phyloP scores from a whole-genome alignment of 2,888 invertebrate genomes.

The Agonopterix heracliana region DNA sequence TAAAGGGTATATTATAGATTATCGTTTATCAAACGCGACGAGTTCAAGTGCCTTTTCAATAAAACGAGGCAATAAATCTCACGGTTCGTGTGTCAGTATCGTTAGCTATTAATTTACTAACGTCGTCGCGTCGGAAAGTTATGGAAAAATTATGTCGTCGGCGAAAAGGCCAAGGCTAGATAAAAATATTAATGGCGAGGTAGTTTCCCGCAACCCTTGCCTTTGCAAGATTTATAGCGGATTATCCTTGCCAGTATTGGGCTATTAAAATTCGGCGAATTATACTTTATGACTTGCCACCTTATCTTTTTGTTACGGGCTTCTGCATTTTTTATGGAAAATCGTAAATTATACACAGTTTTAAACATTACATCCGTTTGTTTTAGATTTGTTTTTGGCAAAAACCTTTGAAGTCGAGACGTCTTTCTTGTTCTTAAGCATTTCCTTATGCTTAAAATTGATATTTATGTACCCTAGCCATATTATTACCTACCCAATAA shows the following conservation, averaged over 20 bases:
- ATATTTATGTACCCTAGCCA: too few relatives aligned
- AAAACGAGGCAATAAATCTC: too few relatives aligned
- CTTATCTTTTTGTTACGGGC: conserved; percentile 12
- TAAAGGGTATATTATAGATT: too few relatives aligned
- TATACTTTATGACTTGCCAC: conserved; percentile 32
- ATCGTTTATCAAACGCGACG: too few relatives aligned
- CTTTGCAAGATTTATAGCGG: conserved; percentile 37
- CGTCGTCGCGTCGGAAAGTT: conserved; percentile 17
- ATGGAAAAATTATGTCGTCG: conserved; percentile 32
- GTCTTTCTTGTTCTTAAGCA: too few relatives aligned
- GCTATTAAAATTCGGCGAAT: conserved; percentile 33
- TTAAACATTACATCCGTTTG: background rate
- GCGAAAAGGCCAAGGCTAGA: conserved; percentile 24
- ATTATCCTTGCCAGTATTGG: conserved; percentile 35
- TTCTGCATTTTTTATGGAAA: background rate
- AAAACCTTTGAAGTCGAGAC: too few relatives aligned
- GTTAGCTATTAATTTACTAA: background rate
- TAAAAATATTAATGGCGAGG: conserved; percentile 45
- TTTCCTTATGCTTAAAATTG: too few relatives aligned
- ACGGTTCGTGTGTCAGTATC: background rate
- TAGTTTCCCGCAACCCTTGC: conserved; percentile 43
- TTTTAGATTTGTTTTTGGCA: too few relatives aligned
- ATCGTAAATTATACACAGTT: background rate
- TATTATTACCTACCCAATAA: too few relatives aligned
- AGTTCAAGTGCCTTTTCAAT: too few relatives aligned